Percentiles rank a stretch among this genome's conserved stretches.
phyloP scores from a whole-genome alignment of 30 jellyfish, hydroid and myxozoan genomes.

The Aurelia sp. region DNA sequence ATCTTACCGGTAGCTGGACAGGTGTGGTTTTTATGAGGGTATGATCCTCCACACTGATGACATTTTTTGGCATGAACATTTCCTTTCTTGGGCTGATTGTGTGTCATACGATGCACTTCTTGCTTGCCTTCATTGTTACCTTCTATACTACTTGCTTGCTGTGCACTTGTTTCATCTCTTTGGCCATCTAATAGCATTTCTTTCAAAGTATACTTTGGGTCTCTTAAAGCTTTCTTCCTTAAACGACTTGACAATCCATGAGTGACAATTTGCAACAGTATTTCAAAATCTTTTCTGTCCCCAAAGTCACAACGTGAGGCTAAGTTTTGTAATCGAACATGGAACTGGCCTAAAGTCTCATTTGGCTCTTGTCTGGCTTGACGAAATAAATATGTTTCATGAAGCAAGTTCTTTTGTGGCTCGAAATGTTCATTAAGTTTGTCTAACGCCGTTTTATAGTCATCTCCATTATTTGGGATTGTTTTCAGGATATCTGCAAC shows the following conservation, averaged over 20 bases:
- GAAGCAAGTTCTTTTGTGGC: slow-evolving; percentile 51
- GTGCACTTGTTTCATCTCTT: slow-evolving; percentile 55
- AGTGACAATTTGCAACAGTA: slow-evolving; percentile 24
- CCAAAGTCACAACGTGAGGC: slow-evolving; percentile 56
- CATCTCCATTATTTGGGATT: slow-evolving; percentile 44
- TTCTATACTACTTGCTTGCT: slow-evolving; percentile 28
- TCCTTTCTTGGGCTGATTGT: slow-evolving; percentile 35
- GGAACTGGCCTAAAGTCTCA: slow-evolving; percentile 38
- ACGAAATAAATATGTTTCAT: slow-evolving; percentile 41
- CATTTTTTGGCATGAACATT: slow-evolving; percentile 23
- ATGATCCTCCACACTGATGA: slow-evolving; percentile 59
- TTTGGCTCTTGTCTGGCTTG: slow-evolving; percentile 64
- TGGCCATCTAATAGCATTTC: slow-evolving; percentile 53
- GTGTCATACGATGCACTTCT: background rate
- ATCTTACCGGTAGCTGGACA: slow-evolving; percentile 43
- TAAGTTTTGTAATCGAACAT: slow-evolving; percentile 31
- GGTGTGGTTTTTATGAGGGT: slow-evolving; percentile 31
- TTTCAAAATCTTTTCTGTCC: slow-evolving; percentile 50
- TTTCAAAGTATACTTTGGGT: slow-evolving; percentile 31
- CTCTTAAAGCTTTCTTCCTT: slow-evolving; percentile 49
- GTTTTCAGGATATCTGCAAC: slow-evolving; percentile 54
- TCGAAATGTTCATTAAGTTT: slow-evolving; percentile 34
- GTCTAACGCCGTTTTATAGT: slow-evolving; percentile 26
- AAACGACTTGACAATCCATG: slow-evolving; percentile 53
- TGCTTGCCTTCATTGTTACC: background rate